A percentile compares a stretch with the other conserved stretches of the same genome.
Evolutionary conservation across 2,797 vertebrate genomes (phyloP).

Genomic region (Tadarida brasiliensis): DNA sequence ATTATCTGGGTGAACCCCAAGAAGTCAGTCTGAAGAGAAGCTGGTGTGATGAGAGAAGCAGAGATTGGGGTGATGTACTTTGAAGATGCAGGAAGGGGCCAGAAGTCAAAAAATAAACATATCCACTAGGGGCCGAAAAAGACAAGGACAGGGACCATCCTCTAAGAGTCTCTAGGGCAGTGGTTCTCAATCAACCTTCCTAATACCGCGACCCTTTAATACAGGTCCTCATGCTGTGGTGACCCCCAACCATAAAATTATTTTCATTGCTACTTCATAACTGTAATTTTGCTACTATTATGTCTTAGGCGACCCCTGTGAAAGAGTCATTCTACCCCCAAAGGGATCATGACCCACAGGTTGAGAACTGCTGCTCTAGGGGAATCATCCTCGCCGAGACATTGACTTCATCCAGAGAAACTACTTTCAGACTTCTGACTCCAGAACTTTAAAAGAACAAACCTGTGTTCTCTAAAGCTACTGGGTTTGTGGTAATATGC

Average conservation of each 20-base stretch:
- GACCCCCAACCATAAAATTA: no score
- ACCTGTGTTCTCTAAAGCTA: not conserved
- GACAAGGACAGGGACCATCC: no score
- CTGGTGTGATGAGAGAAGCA: not conserved
- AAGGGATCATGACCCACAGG: no score
- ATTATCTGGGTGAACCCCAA: rapidly evolving
- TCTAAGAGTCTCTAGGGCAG: not conserved
- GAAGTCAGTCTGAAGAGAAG: not conserved
- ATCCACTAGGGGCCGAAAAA: not conserved
- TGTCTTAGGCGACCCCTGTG: no score
- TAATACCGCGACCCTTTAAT: no score
- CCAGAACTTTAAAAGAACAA: not conserved
- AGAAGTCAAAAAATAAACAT: not conserved
- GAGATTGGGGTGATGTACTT: not conserved
- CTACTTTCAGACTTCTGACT: not conserved
- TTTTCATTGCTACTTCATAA: no score
- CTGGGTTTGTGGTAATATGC: not conserved
- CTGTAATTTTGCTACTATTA: no score
- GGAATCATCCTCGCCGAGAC: not conserved
- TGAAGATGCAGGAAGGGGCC: not conserved
- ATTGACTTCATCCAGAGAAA: not conserved
- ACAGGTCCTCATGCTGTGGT: no score
- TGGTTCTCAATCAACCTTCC: no score
- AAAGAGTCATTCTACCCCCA: no score
- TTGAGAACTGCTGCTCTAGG: no score